Percentiles rank a stretch among this genome's conserved stretches.
phyloP scores from a whole-genome alignment of 2,797 vertebrate species.

The Rhinophrynus dorsalis region DNA sequence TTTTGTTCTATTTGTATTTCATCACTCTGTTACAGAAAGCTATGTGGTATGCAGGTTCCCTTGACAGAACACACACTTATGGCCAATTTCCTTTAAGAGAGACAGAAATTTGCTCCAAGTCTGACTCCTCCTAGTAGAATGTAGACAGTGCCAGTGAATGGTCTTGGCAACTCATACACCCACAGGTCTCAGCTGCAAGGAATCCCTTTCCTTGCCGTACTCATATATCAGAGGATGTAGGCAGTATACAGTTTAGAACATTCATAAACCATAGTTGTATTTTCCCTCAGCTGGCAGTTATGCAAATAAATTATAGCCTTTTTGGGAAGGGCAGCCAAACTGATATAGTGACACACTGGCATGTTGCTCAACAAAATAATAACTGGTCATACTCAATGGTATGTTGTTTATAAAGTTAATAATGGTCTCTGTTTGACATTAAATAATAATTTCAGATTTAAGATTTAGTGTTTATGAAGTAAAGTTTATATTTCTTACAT shows the following conservation, averaged over 20 bases:
- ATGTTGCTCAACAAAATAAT: conserved; percentile 43
- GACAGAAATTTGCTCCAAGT: conserved; percentile 38
- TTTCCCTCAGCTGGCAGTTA: conserved; percentile 53
- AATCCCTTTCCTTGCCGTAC: conserved; percentile 37
- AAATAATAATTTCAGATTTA: conserved; percentile 20
- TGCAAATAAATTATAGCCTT: conserved; percentile 58
- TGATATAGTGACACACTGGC: conserved; percentile 43
- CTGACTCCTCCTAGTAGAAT: conserved; percentile 47
- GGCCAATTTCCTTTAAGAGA: conserved; percentile 36
- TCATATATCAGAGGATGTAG: conserved; percentile 56
- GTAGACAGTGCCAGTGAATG: conserved; percentile 49
- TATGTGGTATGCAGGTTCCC: conserved; percentile 28
- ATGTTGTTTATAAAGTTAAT: conserved; percentile 38
- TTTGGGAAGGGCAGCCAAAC: conserved; percentile 46
- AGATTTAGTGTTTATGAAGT: conserved; percentile 22
- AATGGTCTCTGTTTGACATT: conserved; percentile 35
- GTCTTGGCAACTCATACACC: conserved; percentile 28
- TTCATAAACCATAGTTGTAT: conserved; percentile 52
- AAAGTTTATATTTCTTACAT: conserved; percentile 33
- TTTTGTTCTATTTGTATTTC: conserved; percentile 18
- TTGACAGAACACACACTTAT: conserved; percentile 11
- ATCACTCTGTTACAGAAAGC: conserved; percentile 3
- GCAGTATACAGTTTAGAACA: conserved; percentile 51
- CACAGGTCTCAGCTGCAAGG: conserved; percentile 20
- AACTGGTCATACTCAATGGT: conserved; percentile 38